Evolutionary conservation across 92 coral and sea anemone genomes (phyloP).

Genomic region (Paragorgia papillata): DNA sequence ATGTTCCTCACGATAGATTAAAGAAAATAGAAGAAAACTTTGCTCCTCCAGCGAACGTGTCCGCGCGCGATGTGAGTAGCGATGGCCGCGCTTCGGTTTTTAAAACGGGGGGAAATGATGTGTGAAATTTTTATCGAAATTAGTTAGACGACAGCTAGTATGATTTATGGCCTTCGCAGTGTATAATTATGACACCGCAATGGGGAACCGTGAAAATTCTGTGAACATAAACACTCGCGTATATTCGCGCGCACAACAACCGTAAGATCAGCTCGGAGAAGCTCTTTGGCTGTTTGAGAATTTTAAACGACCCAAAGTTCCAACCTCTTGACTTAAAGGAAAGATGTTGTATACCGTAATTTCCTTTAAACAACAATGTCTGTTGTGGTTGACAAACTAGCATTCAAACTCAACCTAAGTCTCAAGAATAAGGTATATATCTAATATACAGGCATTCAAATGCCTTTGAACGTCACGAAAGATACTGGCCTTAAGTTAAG

Average conservation of each 20-base stretch:
- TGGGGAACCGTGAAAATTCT: too few species aligned
- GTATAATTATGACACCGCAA: too few species aligned
- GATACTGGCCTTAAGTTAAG: too few species aligned
- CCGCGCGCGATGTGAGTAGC: neutral
- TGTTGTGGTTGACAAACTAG: neutral
- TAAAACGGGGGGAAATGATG: constrained; percentile 10
- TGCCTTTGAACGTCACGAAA: too few species aligned
- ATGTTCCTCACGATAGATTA: neutral
- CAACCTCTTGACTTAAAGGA: neutral
- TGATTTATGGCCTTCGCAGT: constrained; percentile 44
- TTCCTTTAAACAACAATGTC: neutral
- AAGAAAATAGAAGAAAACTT: neutral
- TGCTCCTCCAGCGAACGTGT: neutral
- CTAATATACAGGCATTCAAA: too few species aligned
- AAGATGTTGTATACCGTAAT: neutral
- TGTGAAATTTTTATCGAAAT: constrained; percentile 39
- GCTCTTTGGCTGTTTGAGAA: too few species aligned
- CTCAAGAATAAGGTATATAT: too few species aligned
- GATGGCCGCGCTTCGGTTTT: neutral
- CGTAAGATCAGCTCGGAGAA: too few species aligned
- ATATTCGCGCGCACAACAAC: too few species aligned
- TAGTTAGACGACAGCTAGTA: constrained; percentile 35
- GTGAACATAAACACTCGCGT: constrained; percentile 3
- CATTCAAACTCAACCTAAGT: neutral
- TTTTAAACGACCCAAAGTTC: too few species aligned